These are phyloP conservation scores for Aphyosemion australe DNA, from an alignment of 2,113 vertebrate genomes.

Conservation along the genomic window DNA sequence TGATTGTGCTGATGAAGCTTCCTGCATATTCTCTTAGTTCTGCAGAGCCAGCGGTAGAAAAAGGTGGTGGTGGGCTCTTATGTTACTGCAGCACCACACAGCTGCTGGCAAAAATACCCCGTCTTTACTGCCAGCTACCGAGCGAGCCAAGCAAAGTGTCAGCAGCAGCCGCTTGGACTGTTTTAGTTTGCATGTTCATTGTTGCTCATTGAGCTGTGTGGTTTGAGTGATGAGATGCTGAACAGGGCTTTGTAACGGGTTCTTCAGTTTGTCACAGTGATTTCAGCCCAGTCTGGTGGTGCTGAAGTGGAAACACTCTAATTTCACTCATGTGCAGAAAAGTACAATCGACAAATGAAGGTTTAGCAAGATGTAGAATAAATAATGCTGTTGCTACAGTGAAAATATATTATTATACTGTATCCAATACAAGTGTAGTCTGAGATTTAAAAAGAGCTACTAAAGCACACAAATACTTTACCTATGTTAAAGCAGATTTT, in stretches of 20 bases:
- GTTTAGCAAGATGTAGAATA: too few relatives aligned
- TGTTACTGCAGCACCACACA: constrained; percentile 20
- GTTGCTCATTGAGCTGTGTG: neutral
- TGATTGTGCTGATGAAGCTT: neutral
- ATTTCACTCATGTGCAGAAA: neutral
- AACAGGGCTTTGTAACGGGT: neutral
- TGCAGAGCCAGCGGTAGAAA: constrained; percentile 5
- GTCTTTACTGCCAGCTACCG: constrained; percentile 8
- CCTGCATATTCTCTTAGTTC: constrained; percentile 6
- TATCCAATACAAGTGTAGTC: too few relatives aligned
- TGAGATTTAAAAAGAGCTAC: too few relatives aligned
- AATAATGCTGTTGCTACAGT: too few relatives aligned
- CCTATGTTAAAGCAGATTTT: too few relatives aligned
- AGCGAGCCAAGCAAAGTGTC: neutral
- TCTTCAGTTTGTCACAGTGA: neutral
- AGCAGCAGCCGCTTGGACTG: constrained; percentile 2
- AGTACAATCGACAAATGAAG: neutral
- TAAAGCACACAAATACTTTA: too few relatives aligned
- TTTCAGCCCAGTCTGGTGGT: neutral
- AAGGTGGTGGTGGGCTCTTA: constrained; percentile 28
- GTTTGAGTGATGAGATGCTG: constrained; percentile 1
- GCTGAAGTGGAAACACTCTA: neutral
- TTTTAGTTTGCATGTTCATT: neutral
- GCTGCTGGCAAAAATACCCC: constrained; percentile 13
- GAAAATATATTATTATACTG: too few relatives aligned